Evolutionary conservation across 2,113 vertebrate species (phyloP), one percentile per base, ranked within the genome.

Genomic region (Nerophis ophidion): DNA sequence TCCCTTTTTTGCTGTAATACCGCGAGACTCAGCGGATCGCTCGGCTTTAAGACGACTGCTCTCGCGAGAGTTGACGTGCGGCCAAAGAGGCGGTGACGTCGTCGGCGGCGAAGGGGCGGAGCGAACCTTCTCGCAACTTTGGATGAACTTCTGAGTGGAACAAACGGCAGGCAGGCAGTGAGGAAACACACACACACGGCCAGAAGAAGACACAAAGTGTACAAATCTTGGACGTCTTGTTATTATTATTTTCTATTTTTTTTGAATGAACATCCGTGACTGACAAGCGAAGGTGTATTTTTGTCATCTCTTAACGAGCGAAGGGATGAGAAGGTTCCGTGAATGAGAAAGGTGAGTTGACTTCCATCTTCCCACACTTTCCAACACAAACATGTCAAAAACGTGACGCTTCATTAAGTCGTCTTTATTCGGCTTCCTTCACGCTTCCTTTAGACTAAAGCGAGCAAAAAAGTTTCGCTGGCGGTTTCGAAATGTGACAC

Each of bases 121-220:
- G 83, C 84, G 76, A 88, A 59, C 48, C 66, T 26, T 71, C 81
- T 48, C 52, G 81, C 70, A 91, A 89, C 87, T 87, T 91, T 87
- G 81, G 86, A 84, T 87, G 86, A 90, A 90, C 86, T 91, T 89
- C 79, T 81, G 80, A 87, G 86, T 81, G 79, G 81, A 84, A 82
- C 84, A 66, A 76, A 79, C 71, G 70, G 71, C 64, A 77, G 75
- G 74, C 75, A 44, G 82, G 79, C 74, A 65, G 47, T 51, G 40
- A 9, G 40, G 3, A 44, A 1, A 11, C 40, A 44, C 40, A 44
- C 40, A 4, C 10, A 12, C 57, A 44, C 71, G 71, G 75, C 55
- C 46, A 55, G 15, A 38, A 45, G 44, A 14, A 48, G 47, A 54
- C 33, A n/a, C 60, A 67, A 57, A 53, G 57, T 38, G 46, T 66